Percentiles rank a stretch among this genome's conserved stretches.
Evolutionary conservation across 2,797 vertebrate genomes (phyloP).

Genomic region (Diceros bicornis): DNA sequence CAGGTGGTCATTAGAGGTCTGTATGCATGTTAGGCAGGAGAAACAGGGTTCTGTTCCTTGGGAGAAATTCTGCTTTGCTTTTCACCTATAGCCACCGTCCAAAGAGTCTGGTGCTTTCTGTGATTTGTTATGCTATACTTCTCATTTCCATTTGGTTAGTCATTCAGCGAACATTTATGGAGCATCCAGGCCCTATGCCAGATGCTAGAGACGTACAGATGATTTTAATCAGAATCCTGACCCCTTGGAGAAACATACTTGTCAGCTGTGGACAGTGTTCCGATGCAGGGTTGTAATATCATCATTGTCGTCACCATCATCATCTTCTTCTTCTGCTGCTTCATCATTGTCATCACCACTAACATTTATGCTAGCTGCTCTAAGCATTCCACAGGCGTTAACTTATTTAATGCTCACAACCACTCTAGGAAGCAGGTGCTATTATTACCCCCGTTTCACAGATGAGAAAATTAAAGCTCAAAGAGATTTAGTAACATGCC

Average conservation of each 20-base stretch:
- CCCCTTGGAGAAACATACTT: background rate
- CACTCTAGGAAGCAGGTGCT: too few relatives aligned
- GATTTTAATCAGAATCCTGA: background rate
- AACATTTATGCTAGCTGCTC: background rate
- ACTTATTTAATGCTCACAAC: background rate
- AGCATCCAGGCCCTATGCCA: background rate
- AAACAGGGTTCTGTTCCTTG: background rate
- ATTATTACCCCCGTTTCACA: background rate
- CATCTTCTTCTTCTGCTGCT: accelerated
- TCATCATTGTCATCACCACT: background rate
- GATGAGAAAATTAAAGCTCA: background rate
- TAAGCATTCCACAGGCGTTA: background rate
- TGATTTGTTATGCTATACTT: background rate
- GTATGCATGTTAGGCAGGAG: background rate
- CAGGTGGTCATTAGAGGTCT: background rate
- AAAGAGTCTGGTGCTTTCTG: background rate
- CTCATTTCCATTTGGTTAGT: background rate
- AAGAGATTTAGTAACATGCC: background rate
- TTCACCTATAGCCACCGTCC: background rate
- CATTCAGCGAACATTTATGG: background rate
- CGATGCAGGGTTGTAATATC: background rate
- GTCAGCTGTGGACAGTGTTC: background rate
- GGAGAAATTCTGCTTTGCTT: background rate
- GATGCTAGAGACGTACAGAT: background rate
- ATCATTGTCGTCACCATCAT: background rate